Evolutionary conservation across 2,113 vertebrate genomes (phyloP).

Genomic region (Bubo scandiacus): DNA sequence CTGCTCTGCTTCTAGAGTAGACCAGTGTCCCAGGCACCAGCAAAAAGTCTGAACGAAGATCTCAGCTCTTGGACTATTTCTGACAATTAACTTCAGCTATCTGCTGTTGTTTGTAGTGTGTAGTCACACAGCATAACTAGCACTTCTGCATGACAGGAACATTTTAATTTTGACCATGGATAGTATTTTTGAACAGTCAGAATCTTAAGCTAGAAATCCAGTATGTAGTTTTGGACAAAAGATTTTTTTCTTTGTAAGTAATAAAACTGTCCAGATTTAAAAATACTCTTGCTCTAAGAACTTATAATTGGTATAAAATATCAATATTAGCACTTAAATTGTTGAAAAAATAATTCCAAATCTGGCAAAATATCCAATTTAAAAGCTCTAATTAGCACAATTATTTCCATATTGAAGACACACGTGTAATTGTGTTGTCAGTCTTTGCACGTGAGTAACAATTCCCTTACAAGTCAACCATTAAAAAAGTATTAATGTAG

Average conservation of each 20-base stretch:
- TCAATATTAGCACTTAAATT: neutral
- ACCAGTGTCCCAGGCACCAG: neutral
- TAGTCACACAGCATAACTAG: neutral
- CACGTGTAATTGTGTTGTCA: neutral
- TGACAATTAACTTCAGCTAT: neutral
- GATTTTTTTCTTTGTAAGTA: neutral
- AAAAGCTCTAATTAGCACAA: neutral
- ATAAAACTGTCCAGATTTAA: neutral
- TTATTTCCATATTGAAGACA: constrained; percentile 5
- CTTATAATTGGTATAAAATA: neutral
- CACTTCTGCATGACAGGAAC: neutral
- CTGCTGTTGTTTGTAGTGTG: neutral
- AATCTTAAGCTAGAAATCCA: neutral
- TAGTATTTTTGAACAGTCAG: neutral
- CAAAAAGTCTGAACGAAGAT: neutral
- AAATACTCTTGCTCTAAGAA: neutral
- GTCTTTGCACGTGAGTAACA: neutral
- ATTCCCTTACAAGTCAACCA: neutral
- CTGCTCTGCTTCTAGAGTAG: neutral
- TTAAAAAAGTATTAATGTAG: neutral
- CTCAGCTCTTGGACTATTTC: neutral
- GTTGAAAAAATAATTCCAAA: neutral
- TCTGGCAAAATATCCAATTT: neutral
- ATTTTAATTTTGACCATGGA: neutral
- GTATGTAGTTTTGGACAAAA: neutral